phyloP scores from a whole-genome alignment of 2,797 vertebrate species.

The Microchirus variegatus region DNA sequence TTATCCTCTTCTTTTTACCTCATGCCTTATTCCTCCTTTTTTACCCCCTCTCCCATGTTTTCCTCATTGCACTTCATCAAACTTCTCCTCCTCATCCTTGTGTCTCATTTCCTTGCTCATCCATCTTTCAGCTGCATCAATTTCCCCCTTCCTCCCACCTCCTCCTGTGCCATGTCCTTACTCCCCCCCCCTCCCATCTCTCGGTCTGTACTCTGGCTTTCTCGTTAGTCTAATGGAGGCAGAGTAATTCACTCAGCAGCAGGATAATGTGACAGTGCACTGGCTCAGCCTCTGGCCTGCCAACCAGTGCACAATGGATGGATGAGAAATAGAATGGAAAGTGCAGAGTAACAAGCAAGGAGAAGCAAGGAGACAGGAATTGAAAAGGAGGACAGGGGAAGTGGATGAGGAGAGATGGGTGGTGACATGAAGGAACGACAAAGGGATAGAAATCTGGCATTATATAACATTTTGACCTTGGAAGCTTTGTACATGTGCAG shows the following conservation, averaged over 20 bases:
- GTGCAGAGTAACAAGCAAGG: constrained; percentile 6
- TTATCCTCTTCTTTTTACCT: background rate
- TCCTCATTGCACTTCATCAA: background rate
- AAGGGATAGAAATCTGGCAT: constrained; percentile 40
- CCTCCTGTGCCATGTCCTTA: background rate
- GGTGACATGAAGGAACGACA: constrained; percentile 48
- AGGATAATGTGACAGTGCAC: constrained; percentile 76
- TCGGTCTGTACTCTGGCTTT: constrained; percentile 56
- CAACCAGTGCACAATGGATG: constrained; percentile 39
- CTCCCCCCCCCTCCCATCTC: constrained; percentile 6
- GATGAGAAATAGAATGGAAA: constrained; percentile 47
- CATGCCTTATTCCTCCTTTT: background rate
- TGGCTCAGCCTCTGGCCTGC: constrained; percentile 78
- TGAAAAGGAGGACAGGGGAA: background rate
- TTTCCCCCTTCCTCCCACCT: background rate
- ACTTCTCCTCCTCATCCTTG: constrained; percentile 15
- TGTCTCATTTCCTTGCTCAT: constrained; percentile 3
- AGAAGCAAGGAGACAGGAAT: constrained; percentile 6
- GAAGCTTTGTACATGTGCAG: no score
- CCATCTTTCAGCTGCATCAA: constrained; percentile 1
- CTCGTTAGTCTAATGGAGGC: constrained; percentile 82
- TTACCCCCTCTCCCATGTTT: background rate
- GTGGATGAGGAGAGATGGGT: constrained; percentile 4
- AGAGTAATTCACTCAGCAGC: constrained; percentile 82
- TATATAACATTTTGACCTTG: constrained; percentile 33